These are phyloP conservation scores for Mixornis gularis DNA, from an alignment of 2,113 vertebrate genomes.

Conservation along the genomic window DNA sequence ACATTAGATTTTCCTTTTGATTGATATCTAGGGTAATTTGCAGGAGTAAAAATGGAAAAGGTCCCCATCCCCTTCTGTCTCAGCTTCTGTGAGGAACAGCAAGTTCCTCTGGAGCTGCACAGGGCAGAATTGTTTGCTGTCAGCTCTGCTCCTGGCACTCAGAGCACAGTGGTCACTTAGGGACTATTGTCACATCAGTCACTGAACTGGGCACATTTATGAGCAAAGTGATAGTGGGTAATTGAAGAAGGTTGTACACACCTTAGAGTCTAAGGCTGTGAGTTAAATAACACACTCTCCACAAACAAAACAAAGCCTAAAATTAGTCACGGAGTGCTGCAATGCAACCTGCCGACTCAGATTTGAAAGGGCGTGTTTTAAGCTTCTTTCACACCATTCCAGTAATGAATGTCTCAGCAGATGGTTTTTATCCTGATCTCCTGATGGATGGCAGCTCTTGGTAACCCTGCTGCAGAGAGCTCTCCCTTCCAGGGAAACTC, in stretches of 20 bases:
- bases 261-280: neutral
- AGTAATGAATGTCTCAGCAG: neutral
- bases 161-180: neutral
- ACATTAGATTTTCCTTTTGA: slow-evolving; percentile 1
- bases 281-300: neutral
- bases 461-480: neutral
- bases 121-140: neutral
- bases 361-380: neutral
- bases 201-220: neutral
- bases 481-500: neutral
- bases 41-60: neutral
- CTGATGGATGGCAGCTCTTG: neutral
- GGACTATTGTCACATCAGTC: neutral
- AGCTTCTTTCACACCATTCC: neutral
- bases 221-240: neutral
- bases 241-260: neutral
- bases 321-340: neutral
- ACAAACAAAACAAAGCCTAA: neutral
- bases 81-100: neutral
- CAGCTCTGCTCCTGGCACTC: neutral
- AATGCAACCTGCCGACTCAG: neutral
- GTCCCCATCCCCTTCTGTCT: neutral
- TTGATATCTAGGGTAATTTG: neutral
- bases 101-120: neutral
- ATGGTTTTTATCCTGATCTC: neutral